Conservation (phyloP, 2,797 vertebrate species). For the Amblyopsis hoosieri region DNA sequence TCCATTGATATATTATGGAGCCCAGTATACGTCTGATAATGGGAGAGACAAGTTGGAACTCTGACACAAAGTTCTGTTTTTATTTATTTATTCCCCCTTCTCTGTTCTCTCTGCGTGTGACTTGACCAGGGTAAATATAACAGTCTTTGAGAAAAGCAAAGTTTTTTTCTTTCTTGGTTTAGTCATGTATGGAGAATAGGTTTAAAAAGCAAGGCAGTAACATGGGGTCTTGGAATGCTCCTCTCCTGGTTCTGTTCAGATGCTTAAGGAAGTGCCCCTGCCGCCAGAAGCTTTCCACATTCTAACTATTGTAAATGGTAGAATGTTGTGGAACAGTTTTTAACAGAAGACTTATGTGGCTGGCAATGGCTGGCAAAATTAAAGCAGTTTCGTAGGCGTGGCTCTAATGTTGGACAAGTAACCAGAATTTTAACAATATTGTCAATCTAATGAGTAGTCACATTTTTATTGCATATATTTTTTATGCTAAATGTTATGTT, state of each 20-base stretch:
- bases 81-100: neutral
- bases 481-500: neutral
- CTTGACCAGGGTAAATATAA: neutral
- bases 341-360: too few relatives aligned
- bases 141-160: neutral
- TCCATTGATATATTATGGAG: constrained; percentile 43
- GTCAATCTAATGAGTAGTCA: too few relatives aligned
- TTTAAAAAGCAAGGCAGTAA: constrained; percentile 43
- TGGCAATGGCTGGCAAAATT: neutral
- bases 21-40: constrained; percentile 43
- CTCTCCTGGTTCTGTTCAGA: constrained; percentile 28
- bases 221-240: constrained; percentile 32
- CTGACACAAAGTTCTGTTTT: constrained; percentile 11
- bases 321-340: too few relatives aligned
- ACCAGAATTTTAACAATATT: too few relatives aligned
- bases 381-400: neutral
- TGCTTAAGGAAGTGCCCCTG: neutral
- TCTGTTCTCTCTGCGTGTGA: neutral
- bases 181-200: constrained; percentile 45
- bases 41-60: constrained; percentile 44
- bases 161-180: constrained; percentile 34
- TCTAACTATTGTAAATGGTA: too few relatives aligned
- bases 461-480: neutral
- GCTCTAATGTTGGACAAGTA: too few relatives aligned
- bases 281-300: constrained; percentile 5